Base-by-base conservation (phyloP, 2,888 invertebrate genomes). In the Campoplex nolae region DNA sequence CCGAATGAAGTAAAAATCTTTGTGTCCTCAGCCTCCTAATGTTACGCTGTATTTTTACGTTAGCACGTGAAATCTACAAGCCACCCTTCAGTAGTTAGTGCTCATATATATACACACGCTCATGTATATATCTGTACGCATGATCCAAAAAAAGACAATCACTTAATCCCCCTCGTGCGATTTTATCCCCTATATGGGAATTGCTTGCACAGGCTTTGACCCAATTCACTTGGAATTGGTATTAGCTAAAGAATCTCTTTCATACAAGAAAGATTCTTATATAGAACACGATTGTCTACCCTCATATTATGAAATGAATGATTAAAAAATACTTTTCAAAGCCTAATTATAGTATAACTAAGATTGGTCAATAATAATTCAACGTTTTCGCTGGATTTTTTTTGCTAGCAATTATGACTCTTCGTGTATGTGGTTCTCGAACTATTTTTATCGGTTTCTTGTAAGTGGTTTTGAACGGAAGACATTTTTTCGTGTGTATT, bases 151-250 rank as follows among this genome's bases (percentile, higher is more conserved):
- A 78, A 56, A 68, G 35, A 45, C 68, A 70, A 56, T 78, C 56
- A 35, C 78, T 78, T 78, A 70, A 78, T 78, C 56, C 45, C 54
- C 42, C 70, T 70, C 70, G 11, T 28, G 68, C 70, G 78, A 78
- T 56, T 78, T 78, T 23, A 78, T 62, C 65, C 54, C 79, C 70
- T 42, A 16, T 32, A n/a, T 32, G 58, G 58, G 71, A 79, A 79
- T 70, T 48, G 45, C 70, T 79, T 45, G 45, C 56, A 23, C 79
- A 32, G 32, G 13, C 45, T 28, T 42, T 48, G 58, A 56, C 58
- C 70, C 70, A 45, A 71, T 79, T 79, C 58, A 32, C 56, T 71
- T 38, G 32, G 56, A 79, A 79, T 79, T 71, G 58, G 58, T 79
- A 38, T 70, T 70, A n/a, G 58, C 45, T 42, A 11, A 9, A 48